phyloP scores from a whole-genome alignment of 2,888 invertebrate species.

The Sclerodermus sp. region DNA sequence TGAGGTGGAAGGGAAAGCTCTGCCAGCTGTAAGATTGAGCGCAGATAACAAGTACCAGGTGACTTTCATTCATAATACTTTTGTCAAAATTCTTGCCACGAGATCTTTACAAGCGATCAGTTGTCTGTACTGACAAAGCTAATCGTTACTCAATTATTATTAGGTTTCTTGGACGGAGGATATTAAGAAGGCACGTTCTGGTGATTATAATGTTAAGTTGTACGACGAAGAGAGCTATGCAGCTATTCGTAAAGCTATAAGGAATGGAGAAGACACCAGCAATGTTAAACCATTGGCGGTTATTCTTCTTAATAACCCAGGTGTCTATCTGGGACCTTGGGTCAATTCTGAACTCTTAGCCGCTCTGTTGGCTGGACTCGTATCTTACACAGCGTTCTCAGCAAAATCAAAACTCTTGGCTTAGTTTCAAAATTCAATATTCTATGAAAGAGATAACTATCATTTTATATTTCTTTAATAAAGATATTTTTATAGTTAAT shows the following conservation, averaged over 20 bases:
- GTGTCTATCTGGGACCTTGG: conserved; percentile 89
- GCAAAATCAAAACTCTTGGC: conserved; percentile 80
- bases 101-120: neutral
- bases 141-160: conserved; percentile 29
- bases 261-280: conserved; percentile 70
- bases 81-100: neutral
- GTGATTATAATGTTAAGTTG: conserved; percentile 77
- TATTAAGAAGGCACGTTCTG: conserved; percentile 77
- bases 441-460: neutral
- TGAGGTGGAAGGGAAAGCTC: conserved; percentile 82
- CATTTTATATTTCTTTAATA: neutral
- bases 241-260: conserved; percentile 78
- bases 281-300: conserved; percentile 72
- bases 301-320: conserved; percentile 72
- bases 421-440: conserved; percentile 40
- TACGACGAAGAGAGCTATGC: conserved; percentile 93
- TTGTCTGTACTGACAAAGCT: neutral
- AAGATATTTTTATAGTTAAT: neutral
- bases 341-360: conserved; percentile 91
- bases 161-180: conserved; percentile 95
- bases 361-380: conserved; percentile 72
- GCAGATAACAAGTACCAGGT: conserved; percentile 83
- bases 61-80: conserved; percentile 7
- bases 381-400: conserved; percentile 85
- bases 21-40: conserved; percentile 79